Evolutionary conservation across 2,888 invertebrate species (phyloP), one percentile per base, ranked within the genome.

Genomic region (Trichopria drosophilae): DNA sequence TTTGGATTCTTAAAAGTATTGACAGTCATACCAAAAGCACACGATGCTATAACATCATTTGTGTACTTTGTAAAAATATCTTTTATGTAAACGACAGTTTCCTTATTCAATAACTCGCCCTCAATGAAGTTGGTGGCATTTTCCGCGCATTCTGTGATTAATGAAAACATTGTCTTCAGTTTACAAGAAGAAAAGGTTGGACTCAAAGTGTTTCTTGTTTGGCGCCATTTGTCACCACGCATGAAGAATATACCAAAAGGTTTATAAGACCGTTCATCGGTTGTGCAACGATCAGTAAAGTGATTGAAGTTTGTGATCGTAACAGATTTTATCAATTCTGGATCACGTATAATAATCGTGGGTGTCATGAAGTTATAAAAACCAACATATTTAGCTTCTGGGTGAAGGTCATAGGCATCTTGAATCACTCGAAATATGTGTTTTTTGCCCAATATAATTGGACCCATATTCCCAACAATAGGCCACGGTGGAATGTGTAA

Each of bases 111-210:
- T 4, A 43, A 29, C 6, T 50, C 36, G 6, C 10, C 10, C 1
- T 24, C 9, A 1, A 65, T 4, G 35, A 29, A 60, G 6, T 63
- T 49, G 7, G 58, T 55, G 39, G 71, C 68, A 29, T 64, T 65
- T 28, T 47, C 53, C 5, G 68, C 70, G 28, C 69, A 70, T 18
- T 67, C 70, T 0, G 59, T 57, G 53, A 82, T 79, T 40, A 80
- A 70, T 0, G 76, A 75, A 60, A 80, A 71, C 78, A 81, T 80
- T 6, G 68, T 64, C 31, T 77, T 76, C 79, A 82, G 80, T 64
- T 82, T 82, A 43, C 79, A 79, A 4, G 78, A 72, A 0, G 82
- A 82, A 66, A 81, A 82, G 0, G 80, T 78, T 2, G 81, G 82
- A 39, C 79, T 80, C 9, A 82, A 59, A 0, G 78, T 76, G 0